A percentile compares a stretch with the other conserved stretches of the same genome.
phyloP scores from a whole-genome alignment of 2,113 vertebrate genomes.

The Anguilla japonica region DNA sequence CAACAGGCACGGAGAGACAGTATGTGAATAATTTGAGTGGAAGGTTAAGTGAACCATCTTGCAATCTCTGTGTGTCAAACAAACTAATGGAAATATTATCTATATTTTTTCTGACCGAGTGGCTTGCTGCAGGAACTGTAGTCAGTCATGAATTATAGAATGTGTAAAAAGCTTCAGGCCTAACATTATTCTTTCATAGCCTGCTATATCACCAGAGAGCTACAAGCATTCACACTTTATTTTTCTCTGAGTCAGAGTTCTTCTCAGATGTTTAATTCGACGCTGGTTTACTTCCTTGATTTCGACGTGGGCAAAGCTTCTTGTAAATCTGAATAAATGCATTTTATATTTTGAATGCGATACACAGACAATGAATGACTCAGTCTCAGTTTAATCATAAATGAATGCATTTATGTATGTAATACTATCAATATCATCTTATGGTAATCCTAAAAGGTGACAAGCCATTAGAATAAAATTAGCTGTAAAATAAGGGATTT shows the following conservation, averaged over 20 bases:
- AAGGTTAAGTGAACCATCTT: neutral
- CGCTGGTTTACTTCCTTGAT: neutral
- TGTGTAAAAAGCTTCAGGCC: neutral
- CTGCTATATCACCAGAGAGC: neutral
- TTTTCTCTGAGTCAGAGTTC: neutral
- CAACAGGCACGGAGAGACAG: neutral
- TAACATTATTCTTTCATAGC: slow-evolving; percentile 4
- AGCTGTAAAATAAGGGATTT: neutral
- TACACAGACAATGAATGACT: neutral
- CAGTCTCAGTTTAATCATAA: neutral
- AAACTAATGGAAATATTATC: neutral
- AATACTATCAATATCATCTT: neutral
- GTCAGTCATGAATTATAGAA: slow-evolving; percentile 10
- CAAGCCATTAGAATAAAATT: neutral
- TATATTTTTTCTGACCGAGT: slow-evolving; percentile 2
- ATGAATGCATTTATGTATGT: neutral
- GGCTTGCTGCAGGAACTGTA: neutral
- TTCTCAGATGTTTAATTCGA: neutral
- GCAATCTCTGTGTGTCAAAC: neutral
- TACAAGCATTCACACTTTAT: neutral
- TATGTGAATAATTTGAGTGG: neutral
- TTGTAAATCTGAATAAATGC: neutral
- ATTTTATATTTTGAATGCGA: neutral
- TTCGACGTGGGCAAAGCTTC: neutral
- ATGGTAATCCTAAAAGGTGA: neutral